Conservation (phyloP, 2,113 vertebrate genomes). For the Anarhynchus alexandrinus region DNA sequence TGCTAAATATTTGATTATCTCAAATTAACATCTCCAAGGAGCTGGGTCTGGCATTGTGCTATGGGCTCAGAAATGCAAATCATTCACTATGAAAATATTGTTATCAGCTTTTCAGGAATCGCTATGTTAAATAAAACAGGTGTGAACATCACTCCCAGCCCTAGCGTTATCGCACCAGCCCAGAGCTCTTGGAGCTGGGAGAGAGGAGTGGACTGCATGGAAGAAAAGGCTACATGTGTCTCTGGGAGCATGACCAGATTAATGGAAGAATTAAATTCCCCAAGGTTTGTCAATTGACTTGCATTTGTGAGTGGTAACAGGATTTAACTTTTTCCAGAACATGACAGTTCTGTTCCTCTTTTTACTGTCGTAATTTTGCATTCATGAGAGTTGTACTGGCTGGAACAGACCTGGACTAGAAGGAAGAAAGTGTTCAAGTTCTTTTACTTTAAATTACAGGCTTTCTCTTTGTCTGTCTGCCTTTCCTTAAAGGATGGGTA, state of each 20-base stretch:
- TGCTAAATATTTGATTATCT: slow-evolving; percentile 8
- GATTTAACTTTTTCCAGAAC: not conserved
- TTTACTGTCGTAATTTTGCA: not conserved
- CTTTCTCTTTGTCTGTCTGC: not conserved
- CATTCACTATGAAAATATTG: not conserved
- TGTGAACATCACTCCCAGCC: not conserved
- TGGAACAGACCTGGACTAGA: not conserved
- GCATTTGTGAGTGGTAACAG: not conserved
- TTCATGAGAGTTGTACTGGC: not conserved
- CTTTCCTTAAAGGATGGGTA: not conserved
- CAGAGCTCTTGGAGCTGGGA: not conserved
- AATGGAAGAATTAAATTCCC: not conserved
- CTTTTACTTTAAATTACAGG: not conserved
- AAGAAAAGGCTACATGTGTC: not conserved
- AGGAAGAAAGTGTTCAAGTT: not conserved
- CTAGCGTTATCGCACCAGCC: not conserved
- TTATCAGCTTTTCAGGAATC: not conserved
- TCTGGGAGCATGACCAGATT: not conserved
- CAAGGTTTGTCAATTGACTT: not conserved
- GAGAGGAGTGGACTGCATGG: not conserved
- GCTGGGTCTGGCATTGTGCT: not conserved
- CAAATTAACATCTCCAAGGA: not conserved
- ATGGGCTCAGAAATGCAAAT: not conserved
- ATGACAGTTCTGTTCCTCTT: not conserved
- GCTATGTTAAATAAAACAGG: not conserved